Base-by-base conservation (phyloP, 2,888 invertebrate genomes). In the Phyllotreta striolata region DNA sequence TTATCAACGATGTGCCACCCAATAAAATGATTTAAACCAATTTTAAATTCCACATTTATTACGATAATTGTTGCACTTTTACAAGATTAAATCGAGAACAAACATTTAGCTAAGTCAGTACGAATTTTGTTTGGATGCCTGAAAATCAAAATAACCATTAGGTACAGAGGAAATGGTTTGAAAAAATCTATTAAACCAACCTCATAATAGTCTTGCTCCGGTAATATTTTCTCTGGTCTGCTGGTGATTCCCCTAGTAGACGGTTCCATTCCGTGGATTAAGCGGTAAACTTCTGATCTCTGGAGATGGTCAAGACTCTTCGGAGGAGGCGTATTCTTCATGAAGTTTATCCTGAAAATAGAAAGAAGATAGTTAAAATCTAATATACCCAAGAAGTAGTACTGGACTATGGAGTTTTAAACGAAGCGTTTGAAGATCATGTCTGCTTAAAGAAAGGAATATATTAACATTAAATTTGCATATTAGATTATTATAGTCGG, bases 291-390 rank as follows among this genome's bases (percentile, higher is more conserved):
- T 78, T 91, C 92, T 63, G 93, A 93, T 75, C 89, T 85, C 81
- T 91, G 88, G 70, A 92, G 85, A 79, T 91, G 90, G 72, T 90
- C 89, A 75, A 91, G 84, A 66, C 87, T 88, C 55, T 89, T 88
- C 66, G 91, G 89, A 35, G 90, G 90, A 75, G 92, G 92, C 78
- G 93, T 91, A 82, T 91, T 94, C 81, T 95, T 95, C 86, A 93
- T 88, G 81, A 95, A 95, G 85, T 95, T 95, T 63, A 95, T 92
- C 79, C 95, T 95, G 82, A n/a, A 1, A 24, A 24, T 1, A 24
- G 24, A 75, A 76, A 64, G 1, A 24, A 24, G 24, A 24, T 24
- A 24, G 24, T 24, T 24, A 24, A 24, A 24, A 3, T 24, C 24
- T 24, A 24, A 24, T 24, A 24, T 24, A 24, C 24, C 4, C 24